A percentile compares a stretch with the other conserved stretches of the same genome.
Conservation (phyloP, 2,113 vertebrate genomes). For the Prietella phreatophila region DNA sequence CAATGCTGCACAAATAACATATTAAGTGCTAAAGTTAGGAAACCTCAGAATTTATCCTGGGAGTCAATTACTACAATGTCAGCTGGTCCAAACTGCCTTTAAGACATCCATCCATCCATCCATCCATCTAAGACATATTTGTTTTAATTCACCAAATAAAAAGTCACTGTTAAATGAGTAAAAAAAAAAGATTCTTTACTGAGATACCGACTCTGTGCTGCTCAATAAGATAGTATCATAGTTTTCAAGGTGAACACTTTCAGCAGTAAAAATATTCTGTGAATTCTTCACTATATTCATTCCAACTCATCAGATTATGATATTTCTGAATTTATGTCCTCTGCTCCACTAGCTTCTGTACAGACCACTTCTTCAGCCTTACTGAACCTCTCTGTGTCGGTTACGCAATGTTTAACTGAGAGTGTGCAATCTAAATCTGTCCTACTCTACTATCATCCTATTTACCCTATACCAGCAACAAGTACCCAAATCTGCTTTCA, state of each 20-base stretch:
- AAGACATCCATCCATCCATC: no score
- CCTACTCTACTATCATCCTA: conserved; percentile 37
- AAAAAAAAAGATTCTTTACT: not conserved
- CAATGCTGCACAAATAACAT: not conserved
- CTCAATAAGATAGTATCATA: not conserved
- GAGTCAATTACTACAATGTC: not conserved
- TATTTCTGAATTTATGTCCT: conserved; percentile 15
- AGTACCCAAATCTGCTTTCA: conserved; percentile 12
- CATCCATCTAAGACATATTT: not conserved
- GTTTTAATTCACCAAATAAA: not conserved
- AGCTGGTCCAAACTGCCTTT: not conserved
- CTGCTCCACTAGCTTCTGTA: conserved; percentile 1
- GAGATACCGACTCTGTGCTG: not conserved
- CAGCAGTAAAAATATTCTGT: not conserved
- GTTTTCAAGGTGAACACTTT: not conserved
- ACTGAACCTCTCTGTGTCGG: conserved; percentile 25
- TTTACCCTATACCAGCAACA: not conserved
- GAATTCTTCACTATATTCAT: not conserved
- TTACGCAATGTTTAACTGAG: conserved; percentile 39
- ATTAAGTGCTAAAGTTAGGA: not conserved
- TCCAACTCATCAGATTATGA: conserved; percentile 6
- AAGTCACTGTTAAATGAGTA: not conserved
- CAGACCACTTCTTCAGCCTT: conserved; percentile 28
- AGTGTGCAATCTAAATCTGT: conserved; percentile 19
- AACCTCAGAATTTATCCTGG: not conserved